phyloP scores from a whole-genome alignment of 23 tunicate genomes.

The Halocynthia roretzi region DNA sequence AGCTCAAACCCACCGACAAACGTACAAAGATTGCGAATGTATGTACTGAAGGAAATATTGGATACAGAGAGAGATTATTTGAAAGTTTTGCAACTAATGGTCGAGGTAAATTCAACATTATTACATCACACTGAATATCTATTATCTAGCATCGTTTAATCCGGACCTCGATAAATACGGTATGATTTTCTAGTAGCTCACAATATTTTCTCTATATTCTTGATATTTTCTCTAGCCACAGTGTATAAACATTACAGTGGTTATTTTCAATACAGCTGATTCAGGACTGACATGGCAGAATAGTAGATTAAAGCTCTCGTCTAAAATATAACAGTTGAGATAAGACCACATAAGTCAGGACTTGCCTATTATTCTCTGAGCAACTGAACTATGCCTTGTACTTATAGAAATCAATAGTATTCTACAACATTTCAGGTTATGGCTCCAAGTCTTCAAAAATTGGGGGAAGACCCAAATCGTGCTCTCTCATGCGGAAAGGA shows the following conservation, averaged over 20 bases:
- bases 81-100: conserved; percentile 35
- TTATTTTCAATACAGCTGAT: too few species aligned
- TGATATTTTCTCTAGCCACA: too few species aligned
- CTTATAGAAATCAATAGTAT: neutral
- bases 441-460: conserved; percentile 32
- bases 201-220: too few species aligned
- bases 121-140: too few species aligned
- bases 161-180: too few species aligned
- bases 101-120: conserved; percentile 25
- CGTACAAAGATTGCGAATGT: conserved; percentile 58
- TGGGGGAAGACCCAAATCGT: conserved; percentile 38
- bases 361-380: neutral
- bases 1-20: conserved; percentile 32
- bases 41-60: conserved; percentile 41
- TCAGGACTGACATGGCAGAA: too few species aligned
- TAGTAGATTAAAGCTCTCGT: too few species aligned
- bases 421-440: conserved; percentile 48
- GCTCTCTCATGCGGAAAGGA: conserved; percentile 27
- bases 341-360: too few species aligned
- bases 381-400: neutral
- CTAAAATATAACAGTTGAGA: too few species aligned
- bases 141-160: too few species aligned
- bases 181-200: too few species aligned
- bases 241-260: too few species aligned
- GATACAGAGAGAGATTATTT: conserved; percentile 59